These are phyloP conservation scores for Symphodus melops DNA, from an alignment of 2,113 vertebrate genomes.

Conservation along the genomic window DNA sequence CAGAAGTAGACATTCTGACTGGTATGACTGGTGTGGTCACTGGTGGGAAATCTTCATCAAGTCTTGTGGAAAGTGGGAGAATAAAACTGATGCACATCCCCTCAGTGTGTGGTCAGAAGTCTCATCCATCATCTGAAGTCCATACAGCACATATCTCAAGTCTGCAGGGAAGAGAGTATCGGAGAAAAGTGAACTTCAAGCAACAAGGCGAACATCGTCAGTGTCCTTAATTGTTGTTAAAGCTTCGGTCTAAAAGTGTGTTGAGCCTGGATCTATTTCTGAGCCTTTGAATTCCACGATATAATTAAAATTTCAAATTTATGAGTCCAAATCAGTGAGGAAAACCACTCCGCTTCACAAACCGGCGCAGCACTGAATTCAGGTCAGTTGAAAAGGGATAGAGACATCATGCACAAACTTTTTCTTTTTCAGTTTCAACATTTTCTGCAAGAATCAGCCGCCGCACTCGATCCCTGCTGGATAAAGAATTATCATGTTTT, in stretches of 20 bases:
- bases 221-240: neutral
- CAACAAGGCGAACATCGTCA: neutral
- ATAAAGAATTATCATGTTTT: neutral
- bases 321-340: neutral
- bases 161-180: neutral
- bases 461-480: neutral
- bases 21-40: no score
- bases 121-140: neutral
- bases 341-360: neutral
- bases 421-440: neutral
- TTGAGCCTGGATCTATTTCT: neutral
- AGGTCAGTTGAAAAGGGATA: constrained; percentile 38
- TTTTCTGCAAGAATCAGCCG: neutral
- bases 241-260: neutral
- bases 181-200: neutral
- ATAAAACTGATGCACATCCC: neutral
- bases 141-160: neutral
- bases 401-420: neutral
- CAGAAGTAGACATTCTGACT: no score
- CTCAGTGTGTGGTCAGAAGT: neutral
- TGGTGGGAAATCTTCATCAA: neutral
- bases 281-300: neutral
- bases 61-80: neutral
- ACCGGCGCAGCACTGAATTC: constrained; percentile 4
- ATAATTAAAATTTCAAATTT: constrained; percentile 7